phyloP scores from a whole-genome alignment of 2,113 vertebrate species.

The Corydoras sp. region DNA sequence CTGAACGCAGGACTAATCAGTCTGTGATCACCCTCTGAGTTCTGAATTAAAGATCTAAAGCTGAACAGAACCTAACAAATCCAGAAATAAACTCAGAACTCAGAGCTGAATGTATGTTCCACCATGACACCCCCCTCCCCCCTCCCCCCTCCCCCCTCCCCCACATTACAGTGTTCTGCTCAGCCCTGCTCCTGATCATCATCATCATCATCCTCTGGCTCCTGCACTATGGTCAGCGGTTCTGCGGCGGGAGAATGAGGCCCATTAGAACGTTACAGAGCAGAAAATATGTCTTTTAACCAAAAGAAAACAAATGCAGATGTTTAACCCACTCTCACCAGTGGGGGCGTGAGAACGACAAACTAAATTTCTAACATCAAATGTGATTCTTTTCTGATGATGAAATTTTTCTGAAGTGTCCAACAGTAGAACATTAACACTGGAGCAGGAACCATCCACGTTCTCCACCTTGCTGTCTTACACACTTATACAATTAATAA shows the following conservation, averaged over 20 bases:
- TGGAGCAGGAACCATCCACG: no score
- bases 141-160: neutral
- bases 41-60: no score
- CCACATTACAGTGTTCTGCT: conserved; percentile 15
- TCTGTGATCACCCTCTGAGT: no score
- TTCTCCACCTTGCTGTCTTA: no score
- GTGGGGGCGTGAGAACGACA: conserved; percentile 33
- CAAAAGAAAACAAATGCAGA: conserved; percentile 59
- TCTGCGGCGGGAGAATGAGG: conserved; percentile 30
- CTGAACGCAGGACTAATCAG: no score
- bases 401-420: neutral
- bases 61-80: no score
- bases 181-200: conserved; percentile 32
- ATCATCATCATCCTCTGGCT: conserved; percentile 42
- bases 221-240: conserved; percentile 39
- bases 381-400: conserved; percentile 26
- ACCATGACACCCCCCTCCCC: conserved; percentile 9
- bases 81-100: neutral
- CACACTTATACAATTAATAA: no score
- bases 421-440: no score
- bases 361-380: conserved; percentile 35
- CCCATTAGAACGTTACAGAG: conserved; percentile 52
- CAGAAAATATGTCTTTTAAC: conserved; percentile 40
- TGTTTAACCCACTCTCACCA: conserved; percentile 40
- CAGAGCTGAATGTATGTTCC: conserved; percentile 13